Conservation (phyloP, 1,140 invertebrate genomes). For the Metopolophium dirhodum region DNA sequence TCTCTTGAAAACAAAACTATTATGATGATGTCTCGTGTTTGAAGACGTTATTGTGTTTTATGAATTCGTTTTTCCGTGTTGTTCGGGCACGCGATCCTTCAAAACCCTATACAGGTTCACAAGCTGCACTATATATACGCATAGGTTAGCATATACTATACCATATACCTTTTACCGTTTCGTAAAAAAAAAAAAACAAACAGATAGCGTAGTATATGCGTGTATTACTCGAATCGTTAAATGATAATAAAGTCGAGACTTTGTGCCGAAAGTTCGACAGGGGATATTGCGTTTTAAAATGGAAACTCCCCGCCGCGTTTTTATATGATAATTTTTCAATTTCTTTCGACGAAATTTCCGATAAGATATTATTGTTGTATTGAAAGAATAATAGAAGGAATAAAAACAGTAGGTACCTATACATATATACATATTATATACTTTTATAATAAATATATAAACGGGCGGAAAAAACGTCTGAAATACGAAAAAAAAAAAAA, state of each 20-base stretch:
- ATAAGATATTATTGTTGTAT: not conserved
- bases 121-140: not conserved
- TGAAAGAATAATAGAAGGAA: not conserved
- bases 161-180: not conserved
- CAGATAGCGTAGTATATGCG: not conserved
- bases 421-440: not conserved
- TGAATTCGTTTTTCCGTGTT: not conserved
- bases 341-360: not conserved
- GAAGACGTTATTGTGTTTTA: not conserved
- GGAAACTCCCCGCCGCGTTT: not conserved
- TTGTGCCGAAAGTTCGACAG: not conserved
- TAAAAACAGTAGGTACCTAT: not conserved
- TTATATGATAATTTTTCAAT: conserved; percentile 16
- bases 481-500: not conserved
- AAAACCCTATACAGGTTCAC: not conserved
- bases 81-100: not conserved
- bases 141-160: too few species aligned
- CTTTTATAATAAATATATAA: not conserved
- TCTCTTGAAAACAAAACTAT: not conserved
- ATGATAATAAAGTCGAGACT: conserved; percentile 9
- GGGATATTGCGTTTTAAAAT: not conserved
- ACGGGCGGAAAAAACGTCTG: not conserved
- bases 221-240: not conserved
- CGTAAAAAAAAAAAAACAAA: not conserved
- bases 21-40: not conserved